A percentile compares a stretch with the other conserved stretches of the same genome.
Evolutionary conservation across 37 sponge, comb jelly and placozoan genomes (phyloP).

Genomic region (Spongilla lacustris): DNA sequence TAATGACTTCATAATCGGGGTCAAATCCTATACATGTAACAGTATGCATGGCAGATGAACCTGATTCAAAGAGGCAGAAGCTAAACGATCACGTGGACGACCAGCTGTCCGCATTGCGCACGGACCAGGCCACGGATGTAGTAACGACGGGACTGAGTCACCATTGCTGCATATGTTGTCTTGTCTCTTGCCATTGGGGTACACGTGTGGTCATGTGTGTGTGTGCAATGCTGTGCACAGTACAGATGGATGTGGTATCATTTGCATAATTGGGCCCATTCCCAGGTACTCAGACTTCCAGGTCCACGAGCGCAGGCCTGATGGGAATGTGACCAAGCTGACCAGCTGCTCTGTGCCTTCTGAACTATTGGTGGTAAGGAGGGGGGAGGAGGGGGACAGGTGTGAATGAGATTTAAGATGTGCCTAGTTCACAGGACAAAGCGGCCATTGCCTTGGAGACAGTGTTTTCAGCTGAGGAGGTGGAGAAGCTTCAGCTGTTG

Average conservation of each 20-base stretch:
- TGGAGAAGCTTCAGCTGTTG: slow-evolving; percentile 2
- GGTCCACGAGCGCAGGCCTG: slow-evolving; percentile 67
- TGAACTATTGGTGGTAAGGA: neutral
- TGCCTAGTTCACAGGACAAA: neutral
- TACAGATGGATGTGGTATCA: neutral
- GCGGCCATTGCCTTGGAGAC: neutral
- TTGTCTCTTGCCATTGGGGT: too few relatives aligned
- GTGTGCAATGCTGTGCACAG: too few relatives aligned
- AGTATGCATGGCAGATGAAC: too few relatives aligned
- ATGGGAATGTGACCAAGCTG: slow-evolving; percentile 46
- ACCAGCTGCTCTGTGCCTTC: slow-evolving; percentile 20
- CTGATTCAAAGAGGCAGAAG: too few relatives aligned
- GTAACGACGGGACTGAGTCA: neutral
- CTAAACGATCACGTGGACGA: too few relatives aligned
- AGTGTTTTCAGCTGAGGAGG: slow-evolving; percentile 16
- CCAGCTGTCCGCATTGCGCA: too few relatives aligned
- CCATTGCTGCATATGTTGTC: too few relatives aligned
- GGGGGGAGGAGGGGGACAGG: neutral
- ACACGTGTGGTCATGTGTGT: too few relatives aligned
- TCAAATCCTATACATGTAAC: too few relatives aligned
- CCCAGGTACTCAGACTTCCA: slow-evolving; percentile 81
- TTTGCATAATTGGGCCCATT: neutral
- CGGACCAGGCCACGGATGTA: too few relatives aligned
- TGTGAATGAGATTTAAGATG: neutral
- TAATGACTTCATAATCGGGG: too few relatives aligned